Percentiles rank a stretch among this genome's conserved stretches.
Evolutionary conservation across 2,113 vertebrate species (phyloP).

Genomic region (Atrichornis clamosus): DNA sequence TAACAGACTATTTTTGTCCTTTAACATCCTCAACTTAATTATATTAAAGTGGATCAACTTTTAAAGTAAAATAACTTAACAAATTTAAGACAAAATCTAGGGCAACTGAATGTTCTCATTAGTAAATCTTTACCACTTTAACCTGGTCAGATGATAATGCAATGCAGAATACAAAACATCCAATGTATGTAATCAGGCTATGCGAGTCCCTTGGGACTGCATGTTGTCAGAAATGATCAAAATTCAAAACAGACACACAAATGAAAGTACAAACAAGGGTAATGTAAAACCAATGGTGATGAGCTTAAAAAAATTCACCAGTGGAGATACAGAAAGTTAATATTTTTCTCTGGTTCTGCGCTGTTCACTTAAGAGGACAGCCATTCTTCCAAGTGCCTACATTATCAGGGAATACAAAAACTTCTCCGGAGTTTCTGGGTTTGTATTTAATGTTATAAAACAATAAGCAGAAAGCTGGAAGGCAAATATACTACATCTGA

Average conservation of each 20-base stretch:
- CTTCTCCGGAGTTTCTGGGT: not conserved
- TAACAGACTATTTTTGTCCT: not conserved
- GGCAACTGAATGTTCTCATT: conserved; percentile 8
- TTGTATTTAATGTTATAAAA: not conserved
- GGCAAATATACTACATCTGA: not conserved
- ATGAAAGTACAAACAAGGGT: not conserved
- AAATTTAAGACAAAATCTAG: conserved; percentile 37
- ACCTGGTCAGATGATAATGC: conserved; percentile 9
- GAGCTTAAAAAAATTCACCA: not conserved
- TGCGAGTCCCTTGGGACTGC: not conserved
- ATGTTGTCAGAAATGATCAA: not conserved
- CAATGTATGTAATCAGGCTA: not conserved
- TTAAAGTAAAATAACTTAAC: not conserved
- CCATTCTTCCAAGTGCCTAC: not conserved
- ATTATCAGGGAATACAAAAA: not conserved
- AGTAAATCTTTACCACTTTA: conserved; percentile 28
- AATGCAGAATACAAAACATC: not conserved
- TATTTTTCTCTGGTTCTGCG: not conserved
- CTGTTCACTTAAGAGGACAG: not conserved
- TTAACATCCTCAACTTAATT: not conserved
- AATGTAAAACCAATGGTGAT: not conserved
- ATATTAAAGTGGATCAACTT: conserved; percentile 19
- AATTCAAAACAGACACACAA: not conserved
- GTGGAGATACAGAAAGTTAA: not conserved
- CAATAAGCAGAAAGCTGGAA: not conserved